A percentile compares a stretch with the other conserved stretches of the same genome.
Conservation (phyloP, 2,888 invertebrate genomes). For the Prionchulus punctatus region DNA sequence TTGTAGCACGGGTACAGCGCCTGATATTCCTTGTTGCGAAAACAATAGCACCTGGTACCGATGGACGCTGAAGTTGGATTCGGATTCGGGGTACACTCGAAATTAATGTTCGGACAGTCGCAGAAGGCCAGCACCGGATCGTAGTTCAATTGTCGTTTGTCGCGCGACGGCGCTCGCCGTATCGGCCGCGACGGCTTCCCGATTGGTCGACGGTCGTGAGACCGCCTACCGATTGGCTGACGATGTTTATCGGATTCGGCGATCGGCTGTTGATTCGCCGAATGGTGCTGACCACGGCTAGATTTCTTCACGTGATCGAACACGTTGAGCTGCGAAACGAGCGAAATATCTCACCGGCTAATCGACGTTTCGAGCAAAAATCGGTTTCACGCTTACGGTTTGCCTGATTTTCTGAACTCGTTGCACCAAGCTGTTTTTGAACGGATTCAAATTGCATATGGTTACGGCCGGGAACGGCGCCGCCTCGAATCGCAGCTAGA, state of each 20-base stretch:
- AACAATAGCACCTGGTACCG: conserved; percentile 4
- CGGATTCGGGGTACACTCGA: neutral
- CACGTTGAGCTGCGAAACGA: neutral
- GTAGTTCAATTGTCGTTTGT: neutral
- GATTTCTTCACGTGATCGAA: conserved; percentile 1
- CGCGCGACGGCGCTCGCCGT: neutral
- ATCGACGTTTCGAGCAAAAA: neutral
- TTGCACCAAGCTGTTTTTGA: conserved; percentile 1
- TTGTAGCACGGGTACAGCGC: conserved; percentile 6
- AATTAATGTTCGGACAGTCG: neutral
- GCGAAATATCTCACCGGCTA: neutral
- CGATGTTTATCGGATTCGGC: too few relatives aligned
- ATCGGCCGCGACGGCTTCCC: neutral
- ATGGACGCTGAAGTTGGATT: neutral
- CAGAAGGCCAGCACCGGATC: conserved; percentile 9
- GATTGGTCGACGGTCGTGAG: too few relatives aligned
- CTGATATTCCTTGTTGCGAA: neutral
- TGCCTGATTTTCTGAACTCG: neutral
- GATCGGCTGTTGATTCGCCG: too few relatives aligned
- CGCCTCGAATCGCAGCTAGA: conserved; percentile 7
- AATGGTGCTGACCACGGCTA: neutral
- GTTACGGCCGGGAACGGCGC: conserved; percentile 9
- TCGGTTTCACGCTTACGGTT: neutral
- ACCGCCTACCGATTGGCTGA: too few relatives aligned
- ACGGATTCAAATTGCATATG: conserved; percentile 10